These are phyloP conservation scores for Oreochromis mossambicus DNA, from an alignment of 2,797 vertebrate species.

Conservation along the genomic window DNA sequence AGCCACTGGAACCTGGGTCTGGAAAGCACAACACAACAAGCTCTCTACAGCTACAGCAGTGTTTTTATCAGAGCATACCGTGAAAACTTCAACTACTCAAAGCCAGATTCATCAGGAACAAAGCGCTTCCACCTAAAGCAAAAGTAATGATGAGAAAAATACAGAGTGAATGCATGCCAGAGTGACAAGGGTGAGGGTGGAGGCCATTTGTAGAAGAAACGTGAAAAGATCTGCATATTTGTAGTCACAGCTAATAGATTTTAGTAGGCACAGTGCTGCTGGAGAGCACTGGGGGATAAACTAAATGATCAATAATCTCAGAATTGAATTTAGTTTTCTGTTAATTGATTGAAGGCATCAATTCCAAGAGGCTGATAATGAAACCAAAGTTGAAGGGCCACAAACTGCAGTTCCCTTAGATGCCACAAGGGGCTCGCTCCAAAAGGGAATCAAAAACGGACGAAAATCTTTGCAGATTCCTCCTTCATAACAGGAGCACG, in stretches of 20 bases:
- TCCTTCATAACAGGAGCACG: neutral
- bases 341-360: neutral
- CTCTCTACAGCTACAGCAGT: fast-evolving
- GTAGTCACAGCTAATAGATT: neutral
- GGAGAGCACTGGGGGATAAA: neutral
- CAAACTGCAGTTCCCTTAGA: neutral
- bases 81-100: neutral
- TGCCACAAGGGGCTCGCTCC: neutral
- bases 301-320: neutral
- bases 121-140: neutral
- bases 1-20: neutral
- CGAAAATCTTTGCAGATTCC: neutral
- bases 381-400: neutral
- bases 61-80: neutral
- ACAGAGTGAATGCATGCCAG: neutral
- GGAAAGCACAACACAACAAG: fast-evolving
- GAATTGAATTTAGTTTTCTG: neutral
- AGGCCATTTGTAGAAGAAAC: neutral
- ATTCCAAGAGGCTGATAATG: neutral
- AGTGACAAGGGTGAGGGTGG: fast-evolving
- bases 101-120: neutral
- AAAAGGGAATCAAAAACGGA: neutral
- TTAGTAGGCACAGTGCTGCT: neutral
- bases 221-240: neutral
- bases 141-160: neutral